These are phyloP conservation scores for Ditula angustiorana DNA, from an alignment of 2,888 invertebrate genomes.

Conservation along the genomic window DNA sequence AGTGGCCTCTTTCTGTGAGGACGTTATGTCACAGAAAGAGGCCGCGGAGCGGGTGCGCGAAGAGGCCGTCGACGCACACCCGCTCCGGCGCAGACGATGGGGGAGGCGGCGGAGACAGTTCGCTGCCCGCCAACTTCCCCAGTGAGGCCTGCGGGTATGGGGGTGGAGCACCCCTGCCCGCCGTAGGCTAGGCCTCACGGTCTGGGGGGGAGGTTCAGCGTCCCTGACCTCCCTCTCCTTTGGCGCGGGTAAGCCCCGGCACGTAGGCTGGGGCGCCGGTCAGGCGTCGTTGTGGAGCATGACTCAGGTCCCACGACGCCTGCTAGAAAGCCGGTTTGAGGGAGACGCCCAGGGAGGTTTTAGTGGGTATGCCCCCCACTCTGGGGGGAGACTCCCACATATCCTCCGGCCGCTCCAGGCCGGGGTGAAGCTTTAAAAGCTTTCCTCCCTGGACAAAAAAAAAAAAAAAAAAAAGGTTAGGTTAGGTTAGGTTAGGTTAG, in stretches of 20 bases:
- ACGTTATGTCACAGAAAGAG: too few relatives aligned
- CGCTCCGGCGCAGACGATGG: background rate
- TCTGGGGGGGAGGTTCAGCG: too few relatives aligned
- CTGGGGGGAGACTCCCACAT: background rate
- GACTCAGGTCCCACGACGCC: too few relatives aligned
- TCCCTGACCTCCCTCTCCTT: too few relatives aligned
- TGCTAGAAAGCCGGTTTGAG: too few relatives aligned
- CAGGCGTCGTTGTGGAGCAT: too few relatives aligned
- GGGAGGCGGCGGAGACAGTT: background rate
- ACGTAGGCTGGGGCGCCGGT: too few relatives aligned
- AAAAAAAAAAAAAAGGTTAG: conserved; percentile 1
- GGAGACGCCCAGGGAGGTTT: background rate
- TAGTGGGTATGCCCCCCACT: background rate
- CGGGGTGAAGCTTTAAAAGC: too few relatives aligned
- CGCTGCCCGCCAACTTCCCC: background rate
- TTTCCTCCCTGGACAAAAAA: background rate
- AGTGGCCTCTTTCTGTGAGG: background rate
- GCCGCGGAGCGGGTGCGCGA: background rate
- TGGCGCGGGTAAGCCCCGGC: too few relatives aligned
- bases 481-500: conserved; percentile 6
- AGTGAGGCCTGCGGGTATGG: too few relatives aligned
- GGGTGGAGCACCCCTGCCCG: too few relatives aligned
- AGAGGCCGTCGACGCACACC: background rate
- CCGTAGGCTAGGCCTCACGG: too few relatives aligned
- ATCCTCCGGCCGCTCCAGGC: background rate